Evolutionary conservation across 1,140 invertebrate species (phyloP).

Genomic region (Parapsyche elsis): DNA sequence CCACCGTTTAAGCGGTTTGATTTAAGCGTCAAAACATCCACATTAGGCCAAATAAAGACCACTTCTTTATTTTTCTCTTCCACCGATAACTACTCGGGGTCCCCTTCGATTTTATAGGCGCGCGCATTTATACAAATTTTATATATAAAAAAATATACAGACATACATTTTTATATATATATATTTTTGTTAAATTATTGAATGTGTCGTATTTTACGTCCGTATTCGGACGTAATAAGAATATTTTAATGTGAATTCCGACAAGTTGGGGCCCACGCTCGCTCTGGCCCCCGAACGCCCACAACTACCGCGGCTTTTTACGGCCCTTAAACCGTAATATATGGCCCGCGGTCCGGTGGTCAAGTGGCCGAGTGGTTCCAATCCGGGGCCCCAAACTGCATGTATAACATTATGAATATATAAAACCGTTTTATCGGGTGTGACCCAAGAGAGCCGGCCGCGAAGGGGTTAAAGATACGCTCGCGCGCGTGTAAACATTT

Average conservation of each 20-base stretch:
- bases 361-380: conserved; percentile 7
- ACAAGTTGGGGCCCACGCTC: conserved; percentile 43
- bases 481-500: too few species aligned
- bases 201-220: conserved; percentile 48
- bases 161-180: background rate
- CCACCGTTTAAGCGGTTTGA: conserved; percentile 39
- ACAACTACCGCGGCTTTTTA: conserved; percentile 42
- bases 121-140: conserved; percentile 6
- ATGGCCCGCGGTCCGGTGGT: conserved; percentile 33
- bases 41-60: conserved; percentile 48
- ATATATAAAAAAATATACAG: background rate
- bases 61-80: too few species aligned
- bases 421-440: too few species aligned
- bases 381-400: background rate
- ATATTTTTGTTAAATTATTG: conserved; percentile 29
- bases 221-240: conserved; percentile 49
- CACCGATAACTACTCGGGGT: background rate
- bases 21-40: conserved; percentile 45
- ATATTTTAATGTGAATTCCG: conserved; percentile 56
- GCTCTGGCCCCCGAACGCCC: conserved; percentile 20
- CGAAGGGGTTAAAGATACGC: too few species aligned
- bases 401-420: too few species aligned
- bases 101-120: conserved; percentile 3
- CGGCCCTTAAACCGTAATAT: conserved; percentile 52
- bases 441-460: too few species aligned